Percentiles rank a stretch among this genome's conserved stretches.
Conservation (phyloP, 2,113 vertebrate species). For the Peromyscus maniculatus region DNA sequence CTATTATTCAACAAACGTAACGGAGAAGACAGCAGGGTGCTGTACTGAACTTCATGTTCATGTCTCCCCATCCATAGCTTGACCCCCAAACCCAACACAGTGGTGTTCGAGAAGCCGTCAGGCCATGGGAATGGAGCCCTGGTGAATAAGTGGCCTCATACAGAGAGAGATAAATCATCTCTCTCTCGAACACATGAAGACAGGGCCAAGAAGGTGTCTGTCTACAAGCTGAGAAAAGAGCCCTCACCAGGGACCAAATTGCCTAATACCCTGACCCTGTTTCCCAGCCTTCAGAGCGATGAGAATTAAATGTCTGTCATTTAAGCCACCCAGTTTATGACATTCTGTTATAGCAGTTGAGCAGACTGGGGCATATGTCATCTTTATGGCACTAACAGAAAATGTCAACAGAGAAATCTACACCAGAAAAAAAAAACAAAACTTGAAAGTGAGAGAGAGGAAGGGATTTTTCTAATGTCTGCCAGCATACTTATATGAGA, state of each 20-base stretch:
- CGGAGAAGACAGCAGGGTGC: neutral
- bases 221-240: neutral
- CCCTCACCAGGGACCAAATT: neutral
- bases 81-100: neutral
- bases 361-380: neutral
- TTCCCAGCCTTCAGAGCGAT: neutral
- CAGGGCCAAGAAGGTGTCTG: neutral
- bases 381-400: constrained; percentile 36
- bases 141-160: neutral
- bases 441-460: neutral
- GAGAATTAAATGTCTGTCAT: neutral
- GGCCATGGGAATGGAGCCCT: neutral
- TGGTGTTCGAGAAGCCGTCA: neutral
- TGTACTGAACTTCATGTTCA: neutral
- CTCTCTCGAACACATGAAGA: neutral
- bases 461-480: neutral
- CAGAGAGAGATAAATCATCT: neutral
- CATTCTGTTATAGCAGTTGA: neutral
- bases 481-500: neutral
- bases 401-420: constrained; percentile 45
- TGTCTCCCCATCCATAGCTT: neutral
- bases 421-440: neutral
- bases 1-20: neutral
- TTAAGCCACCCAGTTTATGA: neutral
- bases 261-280: too few species aligned